Conservation (phyloP, 2,888 invertebrate genomes). For the Lagria hirta region DNA sequence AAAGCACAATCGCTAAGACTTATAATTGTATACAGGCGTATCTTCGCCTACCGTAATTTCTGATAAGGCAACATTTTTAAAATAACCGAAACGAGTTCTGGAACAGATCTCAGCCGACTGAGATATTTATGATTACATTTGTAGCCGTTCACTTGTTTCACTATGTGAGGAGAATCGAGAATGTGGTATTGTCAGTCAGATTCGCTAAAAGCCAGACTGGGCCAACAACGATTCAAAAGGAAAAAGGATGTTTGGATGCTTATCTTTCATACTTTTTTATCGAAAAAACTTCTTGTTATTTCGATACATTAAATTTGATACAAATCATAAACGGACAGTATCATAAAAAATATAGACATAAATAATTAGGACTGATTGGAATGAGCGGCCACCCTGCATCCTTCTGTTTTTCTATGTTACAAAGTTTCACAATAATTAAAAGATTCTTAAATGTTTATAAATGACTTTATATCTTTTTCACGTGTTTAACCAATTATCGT, state of each 20-base stretch:
- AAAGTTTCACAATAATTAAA: too few species aligned
- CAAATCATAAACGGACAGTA: too few species aligned
- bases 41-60: slow-evolving; percentile 50
- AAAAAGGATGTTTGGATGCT: slow-evolving; percentile 8
- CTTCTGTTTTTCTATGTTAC: too few species aligned
- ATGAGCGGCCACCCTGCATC: too few species aligned
- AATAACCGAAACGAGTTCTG: slow-evolving; percentile 49
- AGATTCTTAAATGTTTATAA: too few species aligned
- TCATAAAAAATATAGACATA: too few species aligned
- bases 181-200: slow-evolving; percentile 50
- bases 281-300: too few species aligned
- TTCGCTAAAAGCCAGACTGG: slow-evolving; percentile 32
- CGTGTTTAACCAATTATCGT: too few species aligned
- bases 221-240: too few species aligned
- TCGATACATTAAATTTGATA: too few species aligned
- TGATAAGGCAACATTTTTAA: slow-evolving; percentile 50
- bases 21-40: slow-evolving; percentile 49
- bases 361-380: too few species aligned
- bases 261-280: background rate
- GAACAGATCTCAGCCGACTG: slow-evolving; percentile 44
- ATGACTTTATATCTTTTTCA: too few species aligned
- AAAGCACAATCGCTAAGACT: slow-evolving; percentile 45
- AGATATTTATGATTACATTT: slow-evolving; percentile 53
- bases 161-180: slow-evolving; percentile 51
- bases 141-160: slow-evolving; percentile 52